A percentile compares a stretch with the other conserved stretches of the same genome.
These are phyloP conservation scores for Lacanobia oleracea DNA, from an alignment of 2,888 invertebrate species.

Conservation along the genomic window DNA sequence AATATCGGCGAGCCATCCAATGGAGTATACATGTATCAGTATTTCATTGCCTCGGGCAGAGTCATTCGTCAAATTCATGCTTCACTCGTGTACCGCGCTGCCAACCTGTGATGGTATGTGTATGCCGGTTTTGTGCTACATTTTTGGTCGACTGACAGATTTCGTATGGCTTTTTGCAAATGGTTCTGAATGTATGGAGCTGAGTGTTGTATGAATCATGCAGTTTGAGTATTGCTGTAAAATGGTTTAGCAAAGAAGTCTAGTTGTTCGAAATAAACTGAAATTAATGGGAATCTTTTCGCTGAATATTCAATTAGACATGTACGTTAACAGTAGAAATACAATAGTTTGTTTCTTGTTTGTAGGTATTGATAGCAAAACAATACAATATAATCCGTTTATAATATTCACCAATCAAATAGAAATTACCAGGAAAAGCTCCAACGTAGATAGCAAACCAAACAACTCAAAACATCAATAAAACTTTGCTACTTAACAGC, in stretches of 20 bases:
- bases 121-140: constrained; percentile 3
- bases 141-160: constrained; percentile 10
- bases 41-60: constrained; percentile 12
- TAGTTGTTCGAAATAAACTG: too few relatives aligned
- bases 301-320: neutral
- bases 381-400: constrained; percentile 2
- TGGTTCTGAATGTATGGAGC: neutral
- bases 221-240: neutral
- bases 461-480: constrained; percentile 36
- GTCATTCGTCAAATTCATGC: constrained; percentile 49
- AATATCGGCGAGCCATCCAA: constrained; percentile 9
- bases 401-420: constrained; percentile 13
- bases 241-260: neutral
- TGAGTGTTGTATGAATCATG: neutral
- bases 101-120: neutral
- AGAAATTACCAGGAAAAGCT: constrained; percentile 12
- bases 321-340: neutral
- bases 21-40: constrained; percentile 1
- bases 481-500: constrained; percentile 25
- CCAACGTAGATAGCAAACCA: constrained; percentile 8
- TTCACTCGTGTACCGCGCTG: neutral
- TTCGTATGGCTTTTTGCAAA: constrained; percentile 5
- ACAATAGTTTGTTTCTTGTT: constrained; percentile 5
- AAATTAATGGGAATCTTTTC: neutral
- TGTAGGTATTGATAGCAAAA: neutral